Evolutionary conservation across 2,888 invertebrate species (phyloP), one percentile per base, ranked within the genome.

Genomic region (Tiliacea aurago): DNA sequence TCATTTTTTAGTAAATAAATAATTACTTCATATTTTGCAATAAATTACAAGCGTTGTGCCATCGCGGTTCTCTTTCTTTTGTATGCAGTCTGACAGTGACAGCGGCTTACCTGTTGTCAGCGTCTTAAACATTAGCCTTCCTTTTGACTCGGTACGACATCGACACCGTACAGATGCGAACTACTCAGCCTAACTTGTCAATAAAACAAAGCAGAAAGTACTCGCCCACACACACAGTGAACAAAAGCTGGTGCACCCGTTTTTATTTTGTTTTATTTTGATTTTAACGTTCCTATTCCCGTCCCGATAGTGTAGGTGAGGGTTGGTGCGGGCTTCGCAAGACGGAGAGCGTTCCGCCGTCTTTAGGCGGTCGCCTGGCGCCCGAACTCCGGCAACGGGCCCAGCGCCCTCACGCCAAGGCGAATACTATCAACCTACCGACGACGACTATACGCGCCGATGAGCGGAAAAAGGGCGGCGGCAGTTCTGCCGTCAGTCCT

Each of bases 361-460:
- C 93, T 23, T 79, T 94, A 88, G 94, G 94, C 81, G 93, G 91
- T 65, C 89, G 93, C 61, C 88, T 94, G 72, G 93, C 91, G 76
- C 91, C 93, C 18, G 95, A 95, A 85, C 84, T 94, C 72, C 92
- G 95, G 49, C 88, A 89, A 69, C 93, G 95, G 72, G 87, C 92
- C 45, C 95, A 95, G 90, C 92, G 95, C 65, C 94, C 96, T 33
- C 96, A 96, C 91, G 91, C 93, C 55, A 96, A 96, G 89, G 97
- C 97, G 41, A 97, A 97, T 91, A 97, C 97, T 45, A 97, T 97
- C 90, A 97, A 97, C 90, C 95, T 97, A 81, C 97, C 97, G 6
- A 95, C 97, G 87, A 94, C 86, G 91, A 94, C 92, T 69, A 88
- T 86, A 53, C 90, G 93, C 64, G 61, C 80, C 64, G 93, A 93